Evolutionary conservation across 1,140 invertebrate genomes (phyloP).

Genomic region (Monochamus saltuarius): DNA sequence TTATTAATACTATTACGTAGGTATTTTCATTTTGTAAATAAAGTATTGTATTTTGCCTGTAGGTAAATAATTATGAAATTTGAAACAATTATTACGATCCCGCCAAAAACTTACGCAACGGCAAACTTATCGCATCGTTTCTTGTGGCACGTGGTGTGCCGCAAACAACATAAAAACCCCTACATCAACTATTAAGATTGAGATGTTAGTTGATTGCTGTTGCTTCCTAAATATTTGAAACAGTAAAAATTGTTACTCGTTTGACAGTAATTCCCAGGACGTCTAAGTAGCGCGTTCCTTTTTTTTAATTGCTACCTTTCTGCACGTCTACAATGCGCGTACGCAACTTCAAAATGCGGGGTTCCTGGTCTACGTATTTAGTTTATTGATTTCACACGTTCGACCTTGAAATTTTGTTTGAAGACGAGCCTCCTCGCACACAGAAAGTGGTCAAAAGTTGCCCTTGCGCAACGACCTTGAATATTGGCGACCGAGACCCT

Average conservation of each 20-base stretch:
- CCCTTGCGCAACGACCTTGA: constrained; percentile 46
- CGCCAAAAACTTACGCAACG: constrained; percentile 17
- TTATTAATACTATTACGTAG: background rate
- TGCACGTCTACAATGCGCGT: constrained; percentile 22
- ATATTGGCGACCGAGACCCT: constrained; percentile 25
- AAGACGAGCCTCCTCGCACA: constrained; percentile 23
- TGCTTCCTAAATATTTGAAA: too few species aligned
- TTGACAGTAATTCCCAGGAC: too few species aligned
- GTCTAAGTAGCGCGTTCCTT: too few species aligned
- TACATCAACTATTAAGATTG: background rate
- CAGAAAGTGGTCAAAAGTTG: constrained; percentile 24
- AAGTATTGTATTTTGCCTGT: background rate
- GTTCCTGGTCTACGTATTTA: too few species aligned
- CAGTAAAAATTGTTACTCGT: too few species aligned
- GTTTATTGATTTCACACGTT: constrained; percentile 38
- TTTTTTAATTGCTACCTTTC: background rate
- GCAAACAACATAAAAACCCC: constrained; percentile 7
- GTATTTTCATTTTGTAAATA: background rate
- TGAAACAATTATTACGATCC: background rate
- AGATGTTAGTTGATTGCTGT: too few species aligned
- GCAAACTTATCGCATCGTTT: constrained; percentile 11
- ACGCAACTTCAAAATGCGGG: constrained; percentile 14
- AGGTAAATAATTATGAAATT: too few species aligned
- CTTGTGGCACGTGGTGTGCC: constrained; percentile 28
- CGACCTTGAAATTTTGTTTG: constrained; percentile 40